Evolutionary conservation across 2,797 vertebrate species (phyloP), one percentile per base, ranked within the genome.

Genomic region (Oreortyx pictus): DNA sequence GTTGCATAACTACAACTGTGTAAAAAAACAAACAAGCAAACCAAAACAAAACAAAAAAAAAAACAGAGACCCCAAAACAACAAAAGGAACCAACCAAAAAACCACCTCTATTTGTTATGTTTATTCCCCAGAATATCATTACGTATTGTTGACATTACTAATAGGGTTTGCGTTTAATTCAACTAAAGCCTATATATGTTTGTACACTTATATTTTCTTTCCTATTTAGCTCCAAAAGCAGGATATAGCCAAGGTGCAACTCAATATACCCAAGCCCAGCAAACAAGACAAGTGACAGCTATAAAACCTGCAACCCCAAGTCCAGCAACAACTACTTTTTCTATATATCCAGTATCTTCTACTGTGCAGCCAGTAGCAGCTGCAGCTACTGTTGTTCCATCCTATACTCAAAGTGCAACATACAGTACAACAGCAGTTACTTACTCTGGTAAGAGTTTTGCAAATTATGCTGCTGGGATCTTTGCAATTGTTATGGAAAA

Each of bases 371-470:
- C 99, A 2, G 98, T 99, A 33, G 99, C 98, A 64, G 98, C 98
- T 92, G 98, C 98, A 60, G 98, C 99, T n/a, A 99, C 99, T 35
- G 99, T 99, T 62, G 99, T 99, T 86, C 99, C 99, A 1, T 98
- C 99, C 2, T 99, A 99, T 94, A 99, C 99, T 68, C 99, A 99
- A 95, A 99, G 99, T 96, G 99, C 99, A 16, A 99, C 99, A 0
- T 99, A 99, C 68, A 99, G 99, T 97, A 99, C 99, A 60, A 99
- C 99, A 33, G 99, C 99, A 2, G 99, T 99, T 94, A 99, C 99
- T 47, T 99, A 99, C 89, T 99, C 99, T 70, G 99, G 99, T 99
- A 98, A 98, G 98, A 83, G 56, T 80, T 88, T 76, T 73, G 31
- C 11, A 5, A 77, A 2, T 82, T 65, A 14, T 57, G 4, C 49